Evolutionary conservation across 2,113 vertebrate genomes (phyloP).

Genomic region (Lepus timidus): DNA sequence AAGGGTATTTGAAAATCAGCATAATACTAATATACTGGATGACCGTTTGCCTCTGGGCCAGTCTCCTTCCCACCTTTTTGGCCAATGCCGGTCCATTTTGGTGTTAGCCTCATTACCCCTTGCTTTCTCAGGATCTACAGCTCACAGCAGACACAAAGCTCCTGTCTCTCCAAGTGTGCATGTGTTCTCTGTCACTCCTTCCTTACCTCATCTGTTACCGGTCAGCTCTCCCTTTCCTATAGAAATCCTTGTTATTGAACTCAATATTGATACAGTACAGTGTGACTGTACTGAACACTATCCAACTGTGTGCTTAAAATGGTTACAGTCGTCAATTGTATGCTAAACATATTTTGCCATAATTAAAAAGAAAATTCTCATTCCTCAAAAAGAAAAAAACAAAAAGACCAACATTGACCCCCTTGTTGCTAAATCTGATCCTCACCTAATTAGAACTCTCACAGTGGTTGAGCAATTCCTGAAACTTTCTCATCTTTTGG

Average conservation of each 20-base stretch:
- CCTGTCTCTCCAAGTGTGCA: not conserved
- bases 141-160: not conserved
- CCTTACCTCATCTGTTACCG: not conserved
- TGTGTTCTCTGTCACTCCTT: not conserved
- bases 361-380: not conserved
- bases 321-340: not conserved
- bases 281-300: not conserved
- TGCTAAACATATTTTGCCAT: not conserved
- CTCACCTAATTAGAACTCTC: constrained; percentile 20
- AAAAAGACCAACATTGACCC: not conserved
- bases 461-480: constrained; percentile 33
- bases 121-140: not conserved
- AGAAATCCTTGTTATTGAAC: constrained; percentile 18
- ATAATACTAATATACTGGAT: not conserved
- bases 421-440: constrained; percentile 37
- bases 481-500: constrained; percentile 44
- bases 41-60: not conserved
- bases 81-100: not conserved
- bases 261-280: not conserved
- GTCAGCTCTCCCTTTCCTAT: not conserved
- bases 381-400: constrained; percentile 10
- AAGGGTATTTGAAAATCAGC: no score
- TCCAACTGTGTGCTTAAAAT: not conserved
- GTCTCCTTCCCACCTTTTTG: not conserved
- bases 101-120: not conserved